These are phyloP conservation scores for Elysia chlorotica DNA, from an alignment of 1,140 invertebrate species.

Conservation along the genomic window DNA sequence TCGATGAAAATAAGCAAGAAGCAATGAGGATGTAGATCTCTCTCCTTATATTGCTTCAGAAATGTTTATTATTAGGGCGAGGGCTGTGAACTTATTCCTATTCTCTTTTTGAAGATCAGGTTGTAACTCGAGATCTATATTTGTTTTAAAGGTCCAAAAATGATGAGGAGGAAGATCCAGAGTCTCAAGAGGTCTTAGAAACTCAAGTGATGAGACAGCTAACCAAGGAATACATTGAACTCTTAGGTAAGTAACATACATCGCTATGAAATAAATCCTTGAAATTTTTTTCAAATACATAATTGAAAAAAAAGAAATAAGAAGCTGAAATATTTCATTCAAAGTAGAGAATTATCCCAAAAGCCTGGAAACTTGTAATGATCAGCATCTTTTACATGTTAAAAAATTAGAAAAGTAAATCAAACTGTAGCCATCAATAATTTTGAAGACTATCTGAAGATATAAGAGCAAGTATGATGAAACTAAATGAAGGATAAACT, in stretches of 20 bases:
- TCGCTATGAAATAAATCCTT: background rate
- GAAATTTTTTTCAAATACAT: background rate
- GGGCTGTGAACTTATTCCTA: too few relatives aligned
- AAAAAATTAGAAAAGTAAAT: background rate
- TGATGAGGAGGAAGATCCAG: slow-evolving; percentile 70
- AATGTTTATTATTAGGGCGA: too few relatives aligned
- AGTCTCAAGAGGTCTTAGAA: slow-evolving; percentile 84
- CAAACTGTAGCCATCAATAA: background rate
- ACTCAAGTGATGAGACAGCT: slow-evolving; percentile 85
- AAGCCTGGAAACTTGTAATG: background rate
- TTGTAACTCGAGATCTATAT: too few relatives aligned
- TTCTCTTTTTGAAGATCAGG: too few relatives aligned
- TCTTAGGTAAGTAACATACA: slow-evolving; percentile 64
- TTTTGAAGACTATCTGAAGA: too few relatives aligned
- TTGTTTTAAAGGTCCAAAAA: slow-evolving; percentile 25
- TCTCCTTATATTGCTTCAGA: too few relatives aligned
- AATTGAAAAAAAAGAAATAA: background rate
- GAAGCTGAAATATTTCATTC: background rate
- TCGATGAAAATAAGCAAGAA: too few relatives aligned
- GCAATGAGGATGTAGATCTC: too few relatives aligned
- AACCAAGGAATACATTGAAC: slow-evolving; percentile 85
- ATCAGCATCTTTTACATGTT: background rate
- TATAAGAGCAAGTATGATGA: too few relatives aligned
- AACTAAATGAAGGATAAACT: too few relatives aligned
- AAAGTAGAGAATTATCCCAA: background rate